Percentiles rank a stretch among this genome's conserved stretches.
These are phyloP conservation scores for Anoplius nigerrimus DNA, from an alignment of 2,888 invertebrate species.

Conservation along the genomic window DNA sequence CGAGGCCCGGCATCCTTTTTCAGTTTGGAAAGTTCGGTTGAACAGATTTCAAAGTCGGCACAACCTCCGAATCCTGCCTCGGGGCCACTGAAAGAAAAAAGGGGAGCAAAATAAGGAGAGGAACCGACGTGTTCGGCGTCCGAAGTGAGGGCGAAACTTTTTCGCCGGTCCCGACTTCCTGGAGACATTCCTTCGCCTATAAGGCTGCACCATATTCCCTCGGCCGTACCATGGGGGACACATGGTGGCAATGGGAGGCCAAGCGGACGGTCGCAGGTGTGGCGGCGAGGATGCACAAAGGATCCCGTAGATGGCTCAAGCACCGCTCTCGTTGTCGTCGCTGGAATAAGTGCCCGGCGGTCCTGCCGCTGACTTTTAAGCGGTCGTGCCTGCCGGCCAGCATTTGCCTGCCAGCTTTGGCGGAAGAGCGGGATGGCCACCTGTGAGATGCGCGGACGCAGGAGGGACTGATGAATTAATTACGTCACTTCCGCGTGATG, in stretches of 20 bases:
- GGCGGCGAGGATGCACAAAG: slow-evolving; percentile 61
- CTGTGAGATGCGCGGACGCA: slow-evolving; percentile 33
- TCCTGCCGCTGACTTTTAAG: slow-evolving; percentile 29
- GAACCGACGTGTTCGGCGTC: too few species aligned
- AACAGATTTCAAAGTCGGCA: too few species aligned
- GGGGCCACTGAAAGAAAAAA: too few species aligned
- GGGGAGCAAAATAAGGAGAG: too few species aligned
- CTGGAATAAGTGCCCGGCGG: slow-evolving; percentile 40
- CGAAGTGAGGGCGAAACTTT: too few species aligned
- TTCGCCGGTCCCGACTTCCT: slow-evolving; percentile 49
- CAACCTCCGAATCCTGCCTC: too few species aligned
- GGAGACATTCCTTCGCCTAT: slow-evolving; percentile 59
- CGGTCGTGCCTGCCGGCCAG: neutral
- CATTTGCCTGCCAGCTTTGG: slow-evolving; percentile 45
- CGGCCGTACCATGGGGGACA: neutral
- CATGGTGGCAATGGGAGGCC: slow-evolving; percentile 38
- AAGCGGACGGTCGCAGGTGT: slow-evolving; percentile 58
- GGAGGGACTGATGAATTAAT: slow-evolving; percentile 43
- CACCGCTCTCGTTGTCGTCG: slow-evolving; percentile 45
- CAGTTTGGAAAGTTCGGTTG: too few species aligned
- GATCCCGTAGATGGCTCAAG: slow-evolving; percentile 60
- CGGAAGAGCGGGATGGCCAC: slow-evolving; percentile 47
- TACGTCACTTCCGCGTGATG: slow-evolving; percentile 16
- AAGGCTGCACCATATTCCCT: slow-evolving; percentile 48
- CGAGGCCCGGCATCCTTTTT: too few species aligned